Base-by-base conservation (phyloP, 2,888 invertebrate species). In the Ctenicera cuprea region DNA sequence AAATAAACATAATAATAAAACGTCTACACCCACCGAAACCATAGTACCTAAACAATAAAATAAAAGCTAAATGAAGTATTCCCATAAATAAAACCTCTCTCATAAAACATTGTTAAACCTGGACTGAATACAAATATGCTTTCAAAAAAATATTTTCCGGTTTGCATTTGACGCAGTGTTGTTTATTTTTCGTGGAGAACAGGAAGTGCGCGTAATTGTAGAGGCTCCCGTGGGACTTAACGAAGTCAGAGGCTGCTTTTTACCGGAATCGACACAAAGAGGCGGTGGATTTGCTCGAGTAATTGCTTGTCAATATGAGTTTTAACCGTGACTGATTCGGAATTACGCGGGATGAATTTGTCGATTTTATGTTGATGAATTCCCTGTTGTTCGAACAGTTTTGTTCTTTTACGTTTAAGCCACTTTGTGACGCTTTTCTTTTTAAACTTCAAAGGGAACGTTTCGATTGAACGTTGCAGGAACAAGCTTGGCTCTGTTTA, bases 281-380 rank as follows among this genome's bases (percentile, higher is more conserved):
- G 73, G 70, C 57, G 59, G 65, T 48, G 74, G 70, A 71, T 74
- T 73, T 71, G 70, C 70, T 74, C 70, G 70, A 74, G 74, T 74
- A 74, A 74, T 74, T 74, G 74, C 74, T 70, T 70, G 70, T 74
- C 74, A 66, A 66, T 74, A 74, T 71, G 62, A 62, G 70, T 74
- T 74, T 74, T 59, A 70, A 66, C 74, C 65, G 59, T 61, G 67
- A 73, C 63, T 57, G 63, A 61, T 73, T 73, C 33, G 18, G 63
- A 68, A 67, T 52, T 68, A 38, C 43, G 59, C 45, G 43, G 30
- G 16, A 33, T 14, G 41, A 62, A 65, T 71, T 59, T 54, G 62
- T 41, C 50, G 50, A 20, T 33, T 71, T 37, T 57, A 22, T 30
- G 20, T 61, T 66, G 72, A 62, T 62, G 50, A 62, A 66, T 50